A percentile compares a stretch with the other conserved stretches of the same genome.
Evolutionary conservation across 2,113 vertebrate genomes (phyloP).

Genomic region (Acanthochromis polyacanthus): DNA sequence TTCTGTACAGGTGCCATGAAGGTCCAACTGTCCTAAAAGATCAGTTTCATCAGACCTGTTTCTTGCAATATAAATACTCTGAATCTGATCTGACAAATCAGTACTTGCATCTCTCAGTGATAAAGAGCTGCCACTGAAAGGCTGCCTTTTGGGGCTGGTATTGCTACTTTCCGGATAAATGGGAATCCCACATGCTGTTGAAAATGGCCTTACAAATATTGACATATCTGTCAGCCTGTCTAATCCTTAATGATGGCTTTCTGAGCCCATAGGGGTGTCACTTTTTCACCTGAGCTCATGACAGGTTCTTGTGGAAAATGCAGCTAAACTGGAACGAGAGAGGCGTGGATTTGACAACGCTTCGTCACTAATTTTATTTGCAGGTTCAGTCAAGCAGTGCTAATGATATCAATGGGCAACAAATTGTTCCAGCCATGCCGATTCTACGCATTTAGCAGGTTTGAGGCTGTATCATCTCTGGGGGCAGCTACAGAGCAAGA

Average conservation of each 20-base stretch:
- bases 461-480: neutral
- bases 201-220: slow-evolving; percentile 65
- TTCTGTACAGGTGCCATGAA: neutral
- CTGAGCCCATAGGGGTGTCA: slow-evolving; percentile 28
- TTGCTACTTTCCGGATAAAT: slow-evolving; percentile 42
- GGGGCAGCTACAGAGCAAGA: neutral
- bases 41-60: neutral
- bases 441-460: neutral
- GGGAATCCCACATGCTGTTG: slow-evolving; percentile 10
- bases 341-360: slow-evolving; percentile 12
- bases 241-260: slow-evolving; percentile 63
- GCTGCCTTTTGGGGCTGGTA: slow-evolving; percentile 25
- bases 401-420: slow-evolving; percentile 9
- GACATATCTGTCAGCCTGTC: slow-evolving; percentile 61
- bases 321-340: slow-evolving; percentile 14
- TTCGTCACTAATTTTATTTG: slow-evolving; percentile 24
- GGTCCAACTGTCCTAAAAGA: neutral
- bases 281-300: slow-evolving; percentile 16
- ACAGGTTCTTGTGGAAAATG: slow-evolving; percentile 10
- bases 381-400: slow-evolving; percentile 9
- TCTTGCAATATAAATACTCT: slow-evolving; percentile 1
- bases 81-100: slow-evolving; percentile 21
- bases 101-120: slow-evolving; percentile 28
- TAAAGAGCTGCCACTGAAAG: slow-evolving; percentile 35
- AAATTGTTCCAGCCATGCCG: neutral